A percentile compares a stretch with the other conserved stretches of the same genome.
Evolutionary conservation across 2,797 vertebrate genomes (phyloP).

Genomic region (Cichlasoma orientale): DNA sequence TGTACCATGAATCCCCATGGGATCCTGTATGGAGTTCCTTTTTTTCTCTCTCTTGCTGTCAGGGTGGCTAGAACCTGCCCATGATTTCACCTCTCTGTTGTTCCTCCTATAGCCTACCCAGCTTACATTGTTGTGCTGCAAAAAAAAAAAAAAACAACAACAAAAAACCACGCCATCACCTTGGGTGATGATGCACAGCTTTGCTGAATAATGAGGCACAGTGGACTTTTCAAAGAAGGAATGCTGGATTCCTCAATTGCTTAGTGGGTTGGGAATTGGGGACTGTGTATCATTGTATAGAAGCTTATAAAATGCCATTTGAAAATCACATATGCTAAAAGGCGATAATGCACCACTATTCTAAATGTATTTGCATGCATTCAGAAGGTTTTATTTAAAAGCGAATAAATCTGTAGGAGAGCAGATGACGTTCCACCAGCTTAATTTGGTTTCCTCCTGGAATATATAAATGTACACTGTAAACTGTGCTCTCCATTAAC

Average conservation of each 20-base stretch:
- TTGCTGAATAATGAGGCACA: conserved; percentile 66
- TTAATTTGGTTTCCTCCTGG: conserved; percentile 45
- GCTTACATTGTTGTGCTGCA: conserved; percentile 44
- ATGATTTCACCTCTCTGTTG: conserved; percentile 69
- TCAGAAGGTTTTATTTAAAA: neutral
- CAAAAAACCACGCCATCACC: conserved; percentile 61
- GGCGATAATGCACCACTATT: neutral
- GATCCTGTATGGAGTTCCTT: conserved; percentile 28
- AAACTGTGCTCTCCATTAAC: conserved; percentile 45
- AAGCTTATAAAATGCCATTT: conserved; percentile 42
- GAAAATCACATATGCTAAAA: conserved; percentile 26
- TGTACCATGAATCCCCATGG: conserved; percentile 49
- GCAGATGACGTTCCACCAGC: conserved; percentile 30
- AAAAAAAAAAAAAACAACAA: conserved; percentile 66
- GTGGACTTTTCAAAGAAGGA: conserved; percentile 47
- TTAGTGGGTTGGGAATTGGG: conserved; percentile 53
- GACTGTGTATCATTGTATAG: conserved; percentile 15
- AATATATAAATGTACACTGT: conserved; percentile 47
- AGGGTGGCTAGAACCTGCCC: conserved; percentile 47
- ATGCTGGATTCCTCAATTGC: conserved; percentile 45
- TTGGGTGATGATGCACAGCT: conserved; percentile 62
- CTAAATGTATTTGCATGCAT: conserved; percentile 2
- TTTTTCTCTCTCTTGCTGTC: conserved; percentile 17
- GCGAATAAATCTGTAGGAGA: conserved; percentile 19
- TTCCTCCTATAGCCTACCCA: conserved; percentile 30